phyloP scores from a whole-genome alignment of 2,797 vertebrate species.

The Propithecus perrieri region DNA sequence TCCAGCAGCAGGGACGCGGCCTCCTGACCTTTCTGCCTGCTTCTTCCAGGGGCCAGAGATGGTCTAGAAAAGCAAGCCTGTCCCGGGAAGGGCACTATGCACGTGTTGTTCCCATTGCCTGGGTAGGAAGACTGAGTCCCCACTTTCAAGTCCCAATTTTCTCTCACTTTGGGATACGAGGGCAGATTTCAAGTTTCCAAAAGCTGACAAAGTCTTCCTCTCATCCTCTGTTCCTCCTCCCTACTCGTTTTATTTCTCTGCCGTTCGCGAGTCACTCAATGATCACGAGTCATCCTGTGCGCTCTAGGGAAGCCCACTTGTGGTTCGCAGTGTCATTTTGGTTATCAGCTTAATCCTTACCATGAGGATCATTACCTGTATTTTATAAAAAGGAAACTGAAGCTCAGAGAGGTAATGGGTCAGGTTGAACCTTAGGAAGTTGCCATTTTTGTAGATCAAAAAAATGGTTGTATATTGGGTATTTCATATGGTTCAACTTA shows the following conservation, averaged over 20 bases:
- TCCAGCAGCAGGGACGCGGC: rapidly evolving
- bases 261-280: rapidly evolving
- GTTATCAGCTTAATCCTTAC: background rate
- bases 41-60: background rate
- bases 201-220: background rate
- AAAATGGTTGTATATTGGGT: background rate
- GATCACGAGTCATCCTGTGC: rapidly evolving
- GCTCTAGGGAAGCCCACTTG: rapidly evolving
- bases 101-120: background rate
- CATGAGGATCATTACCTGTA: background rate
- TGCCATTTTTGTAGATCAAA: background rate
- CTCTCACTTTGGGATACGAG: background rate
- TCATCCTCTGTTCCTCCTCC: background rate
- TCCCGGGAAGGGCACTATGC: no score
- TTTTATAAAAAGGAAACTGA: background rate
- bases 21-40: background rate
- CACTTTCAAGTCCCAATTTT: background rate
- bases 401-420: background rate
- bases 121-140: background rate
- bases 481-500: background rate
- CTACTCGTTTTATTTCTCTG: background rate
- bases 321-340: no score
- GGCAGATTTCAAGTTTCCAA: background rate
- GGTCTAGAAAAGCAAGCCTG: background rate
- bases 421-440: background rate